Evolutionary conservation across 2,888 invertebrate genomes (phyloP).

Genomic region (Trachelus stipa): DNA sequence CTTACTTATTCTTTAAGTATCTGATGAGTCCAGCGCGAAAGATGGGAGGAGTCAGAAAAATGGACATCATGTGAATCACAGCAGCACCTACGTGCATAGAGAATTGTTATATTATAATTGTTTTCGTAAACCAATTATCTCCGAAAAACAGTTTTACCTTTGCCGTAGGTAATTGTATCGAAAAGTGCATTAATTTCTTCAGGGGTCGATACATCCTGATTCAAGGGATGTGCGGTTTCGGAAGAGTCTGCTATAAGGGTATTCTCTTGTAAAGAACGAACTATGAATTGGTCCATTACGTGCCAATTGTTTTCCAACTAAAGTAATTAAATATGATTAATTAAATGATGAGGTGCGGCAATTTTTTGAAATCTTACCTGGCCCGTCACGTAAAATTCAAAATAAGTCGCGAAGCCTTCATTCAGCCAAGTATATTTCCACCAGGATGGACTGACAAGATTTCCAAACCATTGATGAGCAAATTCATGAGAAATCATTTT

Average conservation of each 20-base stretch:
- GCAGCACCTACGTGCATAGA: slow-evolving; percentile 62
- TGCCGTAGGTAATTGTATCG: slow-evolving; percentile 73
- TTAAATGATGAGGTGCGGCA: background rate
- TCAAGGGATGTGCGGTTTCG: slow-evolving; percentile 70
- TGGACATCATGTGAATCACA: slow-evolving; percentile 71
- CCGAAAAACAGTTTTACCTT: slow-evolving; percentile 66
- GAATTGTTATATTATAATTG: no score
- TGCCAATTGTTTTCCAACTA: slow-evolving; percentile 66
- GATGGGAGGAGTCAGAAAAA: slow-evolving; percentile 65
- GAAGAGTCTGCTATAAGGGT: slow-evolving; percentile 64
- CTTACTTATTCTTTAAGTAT: slow-evolving; percentile 51
- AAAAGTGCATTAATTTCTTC: slow-evolving; percentile 70
- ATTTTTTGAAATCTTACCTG: slow-evolving; percentile 38
- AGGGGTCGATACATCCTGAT: slow-evolving; percentile 68
- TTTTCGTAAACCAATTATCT: background rate
- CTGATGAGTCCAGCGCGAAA: slow-evolving; percentile 64
- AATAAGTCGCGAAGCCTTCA: slow-evolving; percentile 69
- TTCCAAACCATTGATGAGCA: slow-evolving; percentile 70
- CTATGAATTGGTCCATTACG: slow-evolving; percentile 71
- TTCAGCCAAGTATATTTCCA: slow-evolving; percentile 65
- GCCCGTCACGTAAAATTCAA: slow-evolving; percentile 65
- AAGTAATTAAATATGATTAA: slow-evolving; percentile 1
- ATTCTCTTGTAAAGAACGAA: slow-evolving; percentile 66
- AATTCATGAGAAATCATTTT: slow-evolving; percentile 68
- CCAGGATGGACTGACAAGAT: slow-evolving; percentile 62